Base-by-base conservation (phyloP, 2,888 invertebrate genomes). In the Gibbula magus region DNA sequence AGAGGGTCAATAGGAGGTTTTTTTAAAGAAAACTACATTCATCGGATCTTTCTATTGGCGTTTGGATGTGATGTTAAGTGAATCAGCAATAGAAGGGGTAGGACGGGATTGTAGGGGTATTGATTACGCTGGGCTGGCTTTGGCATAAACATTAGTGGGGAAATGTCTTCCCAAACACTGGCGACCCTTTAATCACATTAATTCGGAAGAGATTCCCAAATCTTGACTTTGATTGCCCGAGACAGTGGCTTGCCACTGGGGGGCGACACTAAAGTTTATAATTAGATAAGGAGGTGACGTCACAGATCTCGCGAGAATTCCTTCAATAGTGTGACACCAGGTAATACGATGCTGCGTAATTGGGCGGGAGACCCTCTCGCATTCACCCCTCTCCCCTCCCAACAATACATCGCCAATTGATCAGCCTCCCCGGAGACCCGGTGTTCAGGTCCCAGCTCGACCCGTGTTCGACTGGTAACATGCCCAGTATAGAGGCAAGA, bases 401-500 rank as follows among this genome's bases (percentile, higher is more conserved):
- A 25, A 25, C 61, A n/a, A 61, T 61, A 61, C 61, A 61, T 61
- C 29, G 61, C 25, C 61, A 25, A 61, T 61, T 61, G 61, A 61
- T 61, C 75, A 53, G 67, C n/a, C 67, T 66, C 7, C 76, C 75
- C 16, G 56, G 67, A 61, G 80, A 78, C 22, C 56, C 61, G 2
- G 75, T 77, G 61, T 32, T 61, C 10, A 54, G 75, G 61, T 45
- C 81, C 82, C 82, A 80, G 82, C 77, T 77, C 84, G 81, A 82
- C 79, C 82, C 83, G 83, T 81, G 83, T 83, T 79, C 81, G 83
- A 83, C 82, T 84, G 82, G 84, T 82, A 84, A 84, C 84, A 82
- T 82, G 83, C 80, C 79, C 45, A 32, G 22, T n/a, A 22, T 51
- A 53, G 10, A 74, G 22, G 61, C 29, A 61, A 61, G 25, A 61